Evolutionary conservation across 2,113 vertebrate species (phyloP).

Genomic region (Corythornis madagascariensis): DNA sequence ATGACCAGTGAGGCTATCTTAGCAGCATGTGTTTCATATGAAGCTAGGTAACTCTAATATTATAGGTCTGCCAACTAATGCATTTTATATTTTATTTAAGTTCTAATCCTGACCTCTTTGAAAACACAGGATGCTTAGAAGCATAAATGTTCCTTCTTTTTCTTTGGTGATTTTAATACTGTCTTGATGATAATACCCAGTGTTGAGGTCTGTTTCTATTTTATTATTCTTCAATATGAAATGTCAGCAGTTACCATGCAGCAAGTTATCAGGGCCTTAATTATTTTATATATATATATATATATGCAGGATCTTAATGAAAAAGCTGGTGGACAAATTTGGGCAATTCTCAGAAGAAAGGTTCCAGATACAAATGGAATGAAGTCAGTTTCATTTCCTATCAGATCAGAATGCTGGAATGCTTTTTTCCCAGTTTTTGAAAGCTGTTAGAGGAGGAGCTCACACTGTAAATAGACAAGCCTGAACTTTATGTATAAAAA

Average conservation of each 20-base stretch:
- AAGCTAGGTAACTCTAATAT: background rate
- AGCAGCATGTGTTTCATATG: background rate
- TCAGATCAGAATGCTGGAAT: background rate
- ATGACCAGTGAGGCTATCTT: background rate
- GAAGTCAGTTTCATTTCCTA: background rate
- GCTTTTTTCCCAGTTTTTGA: background rate
- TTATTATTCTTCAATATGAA: background rate
- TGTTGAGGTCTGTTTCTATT: background rate
- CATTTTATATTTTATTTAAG: background rate
- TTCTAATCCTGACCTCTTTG: background rate
- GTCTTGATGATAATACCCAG: background rate
- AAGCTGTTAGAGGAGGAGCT: background rate
- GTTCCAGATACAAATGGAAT: background rate
- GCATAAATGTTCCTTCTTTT: background rate
- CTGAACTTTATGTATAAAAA: background rate
- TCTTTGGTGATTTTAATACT: background rate
- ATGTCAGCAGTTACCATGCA: background rate
- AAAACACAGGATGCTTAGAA: background rate
- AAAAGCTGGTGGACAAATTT: background rate
- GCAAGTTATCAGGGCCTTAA: background rate
- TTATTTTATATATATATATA: background rate
- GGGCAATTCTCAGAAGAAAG: background rate
- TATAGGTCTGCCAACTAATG: background rate
- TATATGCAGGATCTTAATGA: background rate
- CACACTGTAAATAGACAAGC: background rate